These are phyloP conservation scores for Rhingia campestris DNA, from an alignment of 2,888 invertebrate genomes.

Conservation along the genomic window DNA sequence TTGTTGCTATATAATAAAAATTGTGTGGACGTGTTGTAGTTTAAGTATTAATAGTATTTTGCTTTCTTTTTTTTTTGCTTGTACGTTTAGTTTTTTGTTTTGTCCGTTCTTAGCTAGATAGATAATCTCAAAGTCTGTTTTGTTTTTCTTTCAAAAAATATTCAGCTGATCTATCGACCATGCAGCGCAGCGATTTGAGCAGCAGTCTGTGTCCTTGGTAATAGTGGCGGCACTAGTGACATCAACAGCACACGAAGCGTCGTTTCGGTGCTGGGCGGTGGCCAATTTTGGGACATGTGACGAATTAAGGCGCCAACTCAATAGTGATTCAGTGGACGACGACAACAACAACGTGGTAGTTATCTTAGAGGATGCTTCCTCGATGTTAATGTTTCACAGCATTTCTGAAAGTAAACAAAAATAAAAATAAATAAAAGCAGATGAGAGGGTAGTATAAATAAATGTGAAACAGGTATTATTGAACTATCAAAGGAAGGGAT, in stretches of 20 bases:
- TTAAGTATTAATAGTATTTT: conserved; percentile 39
- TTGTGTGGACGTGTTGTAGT: conserved; percentile 55
- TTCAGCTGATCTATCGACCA: conserved; percentile 22
- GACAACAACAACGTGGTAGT: background rate
- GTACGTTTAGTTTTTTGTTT: conserved; percentile 29
- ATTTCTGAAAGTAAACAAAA: conserved; percentile 68
- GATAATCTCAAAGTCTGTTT: conserved; percentile 40
- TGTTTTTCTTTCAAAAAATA: conserved; percentile 43
- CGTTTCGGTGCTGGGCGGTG: conserved; percentile 69
- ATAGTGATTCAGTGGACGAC: conserved; percentile 43
- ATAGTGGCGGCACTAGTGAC: conserved; percentile 49
- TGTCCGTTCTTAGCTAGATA: conserved; percentile 60
- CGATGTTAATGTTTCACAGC: conserved; percentile 43
- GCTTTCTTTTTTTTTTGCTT: conserved; percentile 8
- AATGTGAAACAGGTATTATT: background rate
- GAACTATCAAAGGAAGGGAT: background rate
- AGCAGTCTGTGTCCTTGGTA: conserved; percentile 34
- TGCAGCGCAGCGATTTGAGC: conserved; percentile 8
- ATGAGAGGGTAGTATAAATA: background rate
- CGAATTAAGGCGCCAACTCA: conserved; percentile 69
- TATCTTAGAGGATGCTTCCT: conserved; percentile 35
- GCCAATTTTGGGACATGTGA: conserved; percentile 73
- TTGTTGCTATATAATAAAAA: conserved; percentile 52
- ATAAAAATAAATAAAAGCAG: conserved; percentile 2
- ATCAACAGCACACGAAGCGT: conserved; percentile 69